Conservation (phyloP, 1,140 invertebrate genomes). For the Araneus ventricosus region DNA sequence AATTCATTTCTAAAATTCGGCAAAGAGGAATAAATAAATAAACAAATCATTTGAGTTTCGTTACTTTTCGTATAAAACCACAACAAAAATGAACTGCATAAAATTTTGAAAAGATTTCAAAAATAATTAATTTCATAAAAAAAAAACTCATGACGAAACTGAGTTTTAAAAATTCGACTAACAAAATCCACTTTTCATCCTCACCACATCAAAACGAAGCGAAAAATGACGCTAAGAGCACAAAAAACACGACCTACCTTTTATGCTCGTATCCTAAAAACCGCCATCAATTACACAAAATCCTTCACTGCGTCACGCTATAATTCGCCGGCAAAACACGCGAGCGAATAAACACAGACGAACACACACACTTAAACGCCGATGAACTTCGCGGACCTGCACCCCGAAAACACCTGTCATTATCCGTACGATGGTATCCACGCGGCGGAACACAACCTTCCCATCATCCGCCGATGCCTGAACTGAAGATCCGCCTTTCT, state of each 20-base stretch:
- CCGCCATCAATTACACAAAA: not conserved
- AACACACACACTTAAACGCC: constrained; percentile 14
- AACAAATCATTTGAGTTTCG: too few relatives aligned
- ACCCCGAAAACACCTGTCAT: constrained; percentile 29
- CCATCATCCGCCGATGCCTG: constrained; percentile 21
- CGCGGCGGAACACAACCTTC: constrained; percentile 1
- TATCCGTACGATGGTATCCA: constrained; percentile 29
- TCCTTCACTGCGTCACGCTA: not conserved
- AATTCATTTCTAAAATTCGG: too few relatives aligned
- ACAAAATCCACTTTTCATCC: too few relatives aligned
- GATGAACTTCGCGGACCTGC: constrained; percentile 34
- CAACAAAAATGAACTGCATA: too few relatives aligned
- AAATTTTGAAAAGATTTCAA: too few relatives aligned
- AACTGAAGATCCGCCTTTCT: constrained; percentile 14
- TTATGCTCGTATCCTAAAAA: not conserved
- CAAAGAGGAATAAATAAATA: too few relatives aligned
- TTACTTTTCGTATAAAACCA: too few relatives aligned
- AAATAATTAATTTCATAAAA: too few relatives aligned
- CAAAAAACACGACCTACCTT: not conserved
- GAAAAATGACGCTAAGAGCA: not conserved
- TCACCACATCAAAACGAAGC: too few relatives aligned
- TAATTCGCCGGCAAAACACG: constrained; percentile 24
- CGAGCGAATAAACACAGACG: constrained; percentile 19
- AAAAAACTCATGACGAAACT: too few relatives aligned
- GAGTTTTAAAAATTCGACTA: too few relatives aligned